Evolutionary conservation across 2,888 invertebrate genomes (phyloP).

Genomic region (Rhingia campestris): DNA sequence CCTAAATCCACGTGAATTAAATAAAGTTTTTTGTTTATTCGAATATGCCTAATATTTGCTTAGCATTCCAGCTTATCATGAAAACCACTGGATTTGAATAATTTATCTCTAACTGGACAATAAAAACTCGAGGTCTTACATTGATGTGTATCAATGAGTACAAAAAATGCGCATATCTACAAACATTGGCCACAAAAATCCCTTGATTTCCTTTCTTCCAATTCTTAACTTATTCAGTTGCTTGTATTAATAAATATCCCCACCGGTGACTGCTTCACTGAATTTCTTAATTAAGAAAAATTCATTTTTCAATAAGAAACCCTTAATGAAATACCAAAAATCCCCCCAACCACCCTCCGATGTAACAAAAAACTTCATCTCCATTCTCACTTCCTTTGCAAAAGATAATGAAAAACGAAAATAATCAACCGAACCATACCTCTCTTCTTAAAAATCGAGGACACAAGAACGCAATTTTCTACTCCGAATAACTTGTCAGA

Average conservation of each 20-base stretch:
- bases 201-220: too few relatives aligned
- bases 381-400: not conserved
- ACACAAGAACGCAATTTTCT: not conserved
- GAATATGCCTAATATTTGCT: too few relatives aligned
- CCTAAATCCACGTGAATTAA: too few relatives aligned
- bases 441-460: not conserved
- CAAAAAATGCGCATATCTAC: too few relatives aligned
- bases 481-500: conserved; percentile 10
- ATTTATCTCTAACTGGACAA: too few relatives aligned
- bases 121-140: too few relatives aligned
- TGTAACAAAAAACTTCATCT: not conserved
- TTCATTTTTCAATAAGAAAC: conserved; percentile 1
- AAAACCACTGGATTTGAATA: too few relatives aligned
- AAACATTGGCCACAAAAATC: too few relatives aligned
- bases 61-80: too few relatives aligned
- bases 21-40: too few relatives aligned
- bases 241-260: not conserved
- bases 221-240: not conserved
- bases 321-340: conserved; percentile 4
- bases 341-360: not conserved
- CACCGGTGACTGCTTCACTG: not conserved
- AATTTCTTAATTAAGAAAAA: not conserved
- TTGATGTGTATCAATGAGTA: too few relatives aligned
- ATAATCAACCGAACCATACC: not conserved
- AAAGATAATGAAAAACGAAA: conserved; percentile 2